Percentiles rank a stretch among this genome's conserved stretches.
Conservation (phyloP, 2,888 invertebrate species). For the Meliscaeva auricollis region DNA sequence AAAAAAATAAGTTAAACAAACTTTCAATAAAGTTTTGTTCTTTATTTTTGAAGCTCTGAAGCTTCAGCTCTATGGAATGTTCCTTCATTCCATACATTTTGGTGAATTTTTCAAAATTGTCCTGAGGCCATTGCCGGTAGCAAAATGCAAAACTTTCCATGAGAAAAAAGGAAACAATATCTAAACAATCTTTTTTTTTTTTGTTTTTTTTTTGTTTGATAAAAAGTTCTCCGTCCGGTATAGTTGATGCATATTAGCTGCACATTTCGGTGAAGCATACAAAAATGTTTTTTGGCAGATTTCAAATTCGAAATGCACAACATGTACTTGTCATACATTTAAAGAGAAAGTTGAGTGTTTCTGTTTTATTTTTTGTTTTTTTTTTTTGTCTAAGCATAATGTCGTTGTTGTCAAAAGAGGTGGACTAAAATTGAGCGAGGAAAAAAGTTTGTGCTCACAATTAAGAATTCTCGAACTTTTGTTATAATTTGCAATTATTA, state of each 20-base stretch:
- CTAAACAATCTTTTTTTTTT: no score
- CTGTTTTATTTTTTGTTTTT: no score
- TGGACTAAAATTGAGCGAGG: constrained; percentile 1
- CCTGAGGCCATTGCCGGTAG: neutral
- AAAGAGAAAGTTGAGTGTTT: no score
- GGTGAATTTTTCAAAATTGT: neutral
- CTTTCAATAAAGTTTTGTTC: neutral
- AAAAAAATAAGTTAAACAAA: neutral
- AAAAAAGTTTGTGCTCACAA: neutral
- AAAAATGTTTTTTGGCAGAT: constrained; percentile 2
- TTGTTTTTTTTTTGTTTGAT: neutral
- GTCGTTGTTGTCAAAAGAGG: neutral
- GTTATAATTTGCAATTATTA: neutral
- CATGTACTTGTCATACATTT: constrained; percentile 3
- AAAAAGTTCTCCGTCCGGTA: neutral
- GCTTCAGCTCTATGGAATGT: neutral
- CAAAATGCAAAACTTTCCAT: neutral
- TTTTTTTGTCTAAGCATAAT: neutral
- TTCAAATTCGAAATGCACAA: constrained; percentile 1
- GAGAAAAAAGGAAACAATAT: neutral
- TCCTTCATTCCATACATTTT: neutral
- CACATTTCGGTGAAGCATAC: constrained; percentile 1
- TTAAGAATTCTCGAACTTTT: neutral
- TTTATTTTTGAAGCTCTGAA: neutral
- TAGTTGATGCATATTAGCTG: constrained; percentile 19